Base-by-base conservation (phyloP, 2,888 invertebrate genomes). In the Dascillus cervinus region DNA sequence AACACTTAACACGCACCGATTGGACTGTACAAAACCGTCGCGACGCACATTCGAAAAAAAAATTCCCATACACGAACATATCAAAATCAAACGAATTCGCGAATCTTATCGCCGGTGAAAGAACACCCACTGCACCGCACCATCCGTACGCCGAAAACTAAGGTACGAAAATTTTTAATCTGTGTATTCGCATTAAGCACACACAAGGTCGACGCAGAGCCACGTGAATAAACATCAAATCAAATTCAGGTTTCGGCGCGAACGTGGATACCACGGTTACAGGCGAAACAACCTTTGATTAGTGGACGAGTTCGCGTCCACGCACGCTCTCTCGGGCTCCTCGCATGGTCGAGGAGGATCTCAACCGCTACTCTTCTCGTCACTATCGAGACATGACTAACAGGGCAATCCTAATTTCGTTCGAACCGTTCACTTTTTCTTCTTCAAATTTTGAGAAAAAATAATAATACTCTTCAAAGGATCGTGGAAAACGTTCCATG, bases 231-330 rank as follows among this genome's bases (percentile, higher is more conserved):
- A 32, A 22, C 38, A 33, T 23, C 20, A 26, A 33, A 34, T 32
- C 29, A 39, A 37, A 43, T 34, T 40, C 30, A 38, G 37, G 38
- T 38, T 37, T 33, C 31, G 29, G 29, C 35, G 31, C 40, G 40
- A 31, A 36, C 20, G 26, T 24, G 28, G 26, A 30, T 32, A 13
- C 20, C 32, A 32, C 36, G 36, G 32, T 32, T 36, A 30, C 14
- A 10, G 22, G 20, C 32, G 35, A 31, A 26, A 31, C 19, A 5
- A 20, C 25, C 21, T n/a, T 22, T 14, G 9, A 6, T 17, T 15
- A 20, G 26, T 26, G 30, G 30, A 31, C 35, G 36, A 31, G 30
- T 24, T 31, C n/a, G n/a, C n/a, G n/a, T n/a, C n/a, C n/a, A n/a
- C n/a, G 32, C 36, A 36, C 36, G 36, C 36, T 32, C 17, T 17